Base-by-base conservation (phyloP, 2,888 invertebrate genomes). In the Parascotia fuliginaria region DNA sequence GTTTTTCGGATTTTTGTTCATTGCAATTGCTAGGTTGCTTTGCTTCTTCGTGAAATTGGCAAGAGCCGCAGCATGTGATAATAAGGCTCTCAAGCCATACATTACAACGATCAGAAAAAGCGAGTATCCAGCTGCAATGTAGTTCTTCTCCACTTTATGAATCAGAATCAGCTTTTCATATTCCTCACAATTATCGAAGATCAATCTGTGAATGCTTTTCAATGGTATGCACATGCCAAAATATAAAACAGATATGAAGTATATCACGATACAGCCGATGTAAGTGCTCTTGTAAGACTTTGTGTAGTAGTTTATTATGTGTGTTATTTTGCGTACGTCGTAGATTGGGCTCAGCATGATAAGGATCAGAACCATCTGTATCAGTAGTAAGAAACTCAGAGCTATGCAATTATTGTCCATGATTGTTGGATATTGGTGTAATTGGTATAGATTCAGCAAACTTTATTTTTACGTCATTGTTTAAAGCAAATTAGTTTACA, bases 61-160 rank as follows among this genome's bases (percentile, higher is more conserved):
- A 4, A 89, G 60, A 19, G 65, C 78, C 24, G 87, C 81, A 3
- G 87, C 71, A 22, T 86, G 88, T 0, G 71, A 58, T 11, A 49
- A 12, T 16, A 89, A 60, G 2, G 78, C 72, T 73, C 70, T 73
- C 0, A 88, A 50, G 2, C 89, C 89, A 33, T 81, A 83, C 12
- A 81, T 49, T 0, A 87, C 83, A 2, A 89, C 79, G 1, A 85
- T 77, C 28, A 90, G 60, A 45, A 87, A 89, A 9, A 89, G 70
- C 0, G 89, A 89, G 43, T 87, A 88, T n/a, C 88, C 89, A 46
- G 89, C 80, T 9, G 87, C 78, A 0, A 85, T 75, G 46, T 88
- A 89, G 47, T 84, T 84, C 68, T 83, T 87, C 49, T 88, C 87
- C 0, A 85, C 68, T n/a, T 68, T 75, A 32, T 70, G 77, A 1